Percentiles rank a stretch among this genome's conserved stretches.
These are phyloP conservation scores for Halcyon senegalensis DNA, from an alignment of 2,113 vertebrate genomes.

Conservation along the genomic window DNA sequence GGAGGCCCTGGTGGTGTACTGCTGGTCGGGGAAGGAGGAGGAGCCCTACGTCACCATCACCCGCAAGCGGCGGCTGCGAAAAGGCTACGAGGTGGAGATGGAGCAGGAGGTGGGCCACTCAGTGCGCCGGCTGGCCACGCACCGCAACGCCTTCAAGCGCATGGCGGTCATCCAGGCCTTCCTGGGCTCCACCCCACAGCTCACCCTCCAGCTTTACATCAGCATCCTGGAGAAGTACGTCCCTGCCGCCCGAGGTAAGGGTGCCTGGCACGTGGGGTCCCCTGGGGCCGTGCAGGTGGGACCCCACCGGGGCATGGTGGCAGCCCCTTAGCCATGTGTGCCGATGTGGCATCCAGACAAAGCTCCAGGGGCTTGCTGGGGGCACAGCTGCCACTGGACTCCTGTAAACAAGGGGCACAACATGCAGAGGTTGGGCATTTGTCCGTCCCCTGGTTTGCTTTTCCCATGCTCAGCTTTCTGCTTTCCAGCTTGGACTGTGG, in stretches of 20 bases:
- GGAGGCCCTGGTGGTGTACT: conserved; percentile 90
- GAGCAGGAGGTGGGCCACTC: conserved; percentile 93
- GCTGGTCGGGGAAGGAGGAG: conserved; percentile 82
- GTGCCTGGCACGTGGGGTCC: fast-evolving
- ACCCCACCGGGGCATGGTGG: fast-evolving
- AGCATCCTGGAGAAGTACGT: conserved; percentile 87
- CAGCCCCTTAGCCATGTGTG: fast-evolving
- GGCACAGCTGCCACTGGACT: not conserved
- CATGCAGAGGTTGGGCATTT: fast-evolving
- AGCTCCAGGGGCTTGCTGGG: not conserved
- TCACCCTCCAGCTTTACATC: conserved; percentile 95
- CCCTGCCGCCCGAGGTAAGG: conserved; percentile 80
- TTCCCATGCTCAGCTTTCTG: not conserved
- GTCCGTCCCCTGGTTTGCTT: not conserved
- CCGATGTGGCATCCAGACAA: fast-evolving
- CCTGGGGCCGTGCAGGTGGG: not conserved
- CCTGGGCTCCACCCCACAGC: conserved; percentile 93
- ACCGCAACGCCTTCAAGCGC: conserved; percentile 95
- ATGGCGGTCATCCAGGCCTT: conserved; percentile 95
- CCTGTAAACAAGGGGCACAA: not conserved
- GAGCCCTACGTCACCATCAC: conserved; percentile 82
- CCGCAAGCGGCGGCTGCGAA: conserved; percentile 86
- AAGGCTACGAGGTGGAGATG: conserved; percentile 77
- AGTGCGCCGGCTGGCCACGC: conserved; percentile 83
- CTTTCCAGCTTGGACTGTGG: not conserved